Evolutionary conservation across 1,140 invertebrate species (phyloP).

Genomic region (Halyomorpha halys): DNA sequence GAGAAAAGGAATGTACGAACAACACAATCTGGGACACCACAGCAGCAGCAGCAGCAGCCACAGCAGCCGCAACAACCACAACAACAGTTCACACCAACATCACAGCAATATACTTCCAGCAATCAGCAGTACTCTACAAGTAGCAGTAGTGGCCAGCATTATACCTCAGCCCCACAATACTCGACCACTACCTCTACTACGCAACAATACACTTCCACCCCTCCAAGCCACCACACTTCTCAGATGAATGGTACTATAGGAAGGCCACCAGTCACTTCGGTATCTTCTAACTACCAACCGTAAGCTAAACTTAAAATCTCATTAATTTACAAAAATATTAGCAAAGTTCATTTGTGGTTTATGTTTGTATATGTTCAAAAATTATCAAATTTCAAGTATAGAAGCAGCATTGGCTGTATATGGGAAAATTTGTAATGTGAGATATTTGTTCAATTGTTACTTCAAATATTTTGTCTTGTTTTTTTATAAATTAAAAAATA

Average conservation of each 20-base stretch:
- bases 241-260: slow-evolving; percentile 25
- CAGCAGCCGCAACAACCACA: slow-evolving; percentile 7
- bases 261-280: slow-evolving; percentile 14
- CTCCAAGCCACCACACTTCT: slow-evolving; percentile 13
- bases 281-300: slow-evolving; percentile 16
- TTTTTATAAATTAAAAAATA: too few species aligned
- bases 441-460: too few species aligned
- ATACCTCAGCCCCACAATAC: slow-evolving; percentile 1
- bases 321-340: too few species aligned
- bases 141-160: neutral
- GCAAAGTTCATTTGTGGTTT: too few species aligned
- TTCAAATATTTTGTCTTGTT: too few species aligned
- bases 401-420: too few species aligned
- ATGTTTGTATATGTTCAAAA: too few species aligned
- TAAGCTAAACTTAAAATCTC: neutral
- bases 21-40: neutral
- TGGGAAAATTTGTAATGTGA: too few species aligned
- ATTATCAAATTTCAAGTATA: too few species aligned
- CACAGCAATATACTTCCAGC: neutral
- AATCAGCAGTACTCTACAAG: neutral
- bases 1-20: slow-evolving; percentile 29
- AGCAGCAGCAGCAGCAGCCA: neutral
- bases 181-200: neutral
- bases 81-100: neutral
- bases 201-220: neutral